Base-by-base conservation (phyloP, 2,113 vertebrate species). In the Mus spicilegus region DNA sequence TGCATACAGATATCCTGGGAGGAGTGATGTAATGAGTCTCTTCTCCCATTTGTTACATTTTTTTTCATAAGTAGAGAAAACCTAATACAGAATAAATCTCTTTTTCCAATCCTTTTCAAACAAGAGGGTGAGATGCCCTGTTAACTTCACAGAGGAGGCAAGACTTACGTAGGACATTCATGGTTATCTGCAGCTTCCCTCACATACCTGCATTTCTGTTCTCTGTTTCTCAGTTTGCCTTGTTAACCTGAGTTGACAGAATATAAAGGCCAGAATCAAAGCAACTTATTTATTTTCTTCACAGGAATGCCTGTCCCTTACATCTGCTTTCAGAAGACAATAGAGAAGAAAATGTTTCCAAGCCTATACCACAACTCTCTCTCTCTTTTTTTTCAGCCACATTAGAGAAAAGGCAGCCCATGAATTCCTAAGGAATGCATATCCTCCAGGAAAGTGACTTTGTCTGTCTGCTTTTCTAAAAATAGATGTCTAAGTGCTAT, bases 261-360 rank as follows among this genome's bases (percentile, higher is more conserved):
- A 87, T 82, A 61, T 30, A 88, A 89, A 96, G 85, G 81, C 75
- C 87, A 72, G 89, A 97, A 96, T 89, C 96, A 96, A 46, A 97
- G 54, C 63, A 76, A 67, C 30, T 91, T 56, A 93, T 98, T 98
- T 97, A 90, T 94, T 97, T 72, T 77, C 0, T 0, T 86, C 84
- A 63, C 75, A 93, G 90, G 67, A 91, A 76, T 72, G 24, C 63
- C 95, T 96, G 94, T 75, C 61, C 87, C 51, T 82, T 56, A 97
- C 81, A 97, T 96, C 49, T 95, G 67, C 88, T 65, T 97, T 92
- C 96, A 89, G 93, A 97, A 54, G 76, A 95, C 61, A 97, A 97
- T 96, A 95, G 98, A 97, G 96, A 61, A 97, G 95, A 96, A 97
- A 93, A 84, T 67, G 56, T 26, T 97, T 61, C 65, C 81, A 93